Base-by-base conservation (phyloP, 2,797 vertebrate genomes). In the Falco naumanni region DNA sequence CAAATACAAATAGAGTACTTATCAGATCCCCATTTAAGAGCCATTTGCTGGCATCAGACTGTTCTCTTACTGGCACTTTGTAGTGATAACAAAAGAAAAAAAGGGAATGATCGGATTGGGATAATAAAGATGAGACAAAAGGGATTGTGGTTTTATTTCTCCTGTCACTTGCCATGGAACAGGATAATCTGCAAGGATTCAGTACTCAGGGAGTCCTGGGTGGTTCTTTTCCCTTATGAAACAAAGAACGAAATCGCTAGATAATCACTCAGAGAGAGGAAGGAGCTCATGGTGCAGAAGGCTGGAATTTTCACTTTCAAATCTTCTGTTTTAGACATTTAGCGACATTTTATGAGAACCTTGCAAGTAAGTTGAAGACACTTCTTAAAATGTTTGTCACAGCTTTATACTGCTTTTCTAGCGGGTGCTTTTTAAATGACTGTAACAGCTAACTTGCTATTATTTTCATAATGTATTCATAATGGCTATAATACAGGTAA, bases 1-100 rank as follows among this genome's bases (percentile, higher is more conserved):
- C 1, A 13, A 95, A 95, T 85, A 85, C 75, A 95, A 95, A 96
- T 77, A 84, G 82, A 89, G 56, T 53, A 84, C 56, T 93, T 96
- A 95, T 82, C 82, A 84, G 66, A 83, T 89, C 50, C 41, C 39
- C 85, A 86, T 93, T 96, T 96, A 91, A 88, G 61, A 96, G 53
- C 41, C 39, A 69, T 90, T 95, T 95, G 80, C 87, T 90, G 84
- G 92, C 74, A 91, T 68, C 68, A 93, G 72, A 89, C 74, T 90
- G 81, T 78, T 85, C 85, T 70, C 43, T 82, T 92, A 76, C 61
- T 92, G 75, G 33, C 64, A 79, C 21, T 89, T 83, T 75, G 51
- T 63, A 89, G 26, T 51, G 50, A 90, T 48, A 91, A 41, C 31
- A 61, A n/a, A 68, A 5, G 53, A 41, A 88, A 84, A 54, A 75